A percentile compares a stretch with the other conserved stretches of the same genome.
Evolutionary conservation across 2,888 invertebrate species (phyloP).

Genomic region (Phengaris arion): DNA sequence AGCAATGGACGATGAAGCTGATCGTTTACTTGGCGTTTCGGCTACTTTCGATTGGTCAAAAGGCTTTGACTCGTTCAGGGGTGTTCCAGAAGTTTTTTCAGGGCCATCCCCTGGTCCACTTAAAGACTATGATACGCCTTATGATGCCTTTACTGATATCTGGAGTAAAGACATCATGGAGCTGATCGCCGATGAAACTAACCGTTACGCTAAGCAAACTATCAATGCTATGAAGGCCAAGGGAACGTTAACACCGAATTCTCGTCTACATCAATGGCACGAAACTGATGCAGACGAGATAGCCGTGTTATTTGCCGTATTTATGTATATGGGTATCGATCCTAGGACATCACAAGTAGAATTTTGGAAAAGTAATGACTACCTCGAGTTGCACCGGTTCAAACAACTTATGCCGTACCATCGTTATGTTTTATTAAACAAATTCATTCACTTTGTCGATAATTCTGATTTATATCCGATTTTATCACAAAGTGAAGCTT

Average conservation of each 20-base stretch:
- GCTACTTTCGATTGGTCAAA: neutral
- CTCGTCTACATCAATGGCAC: neutral
- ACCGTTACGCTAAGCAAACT: neutral
- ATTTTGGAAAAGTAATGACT: neutral
- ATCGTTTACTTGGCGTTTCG: neutral
- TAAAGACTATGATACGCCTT: no score
- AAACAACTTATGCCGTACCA: neutral
- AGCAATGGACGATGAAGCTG: neutral
- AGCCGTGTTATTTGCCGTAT: neutral
- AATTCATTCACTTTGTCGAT: constrained; percentile 9
- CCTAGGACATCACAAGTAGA: neutral
- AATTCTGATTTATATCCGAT: constrained; percentile 20
- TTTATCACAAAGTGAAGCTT: neutral
- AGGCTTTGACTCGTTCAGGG: neutral
- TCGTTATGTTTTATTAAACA: neutral
- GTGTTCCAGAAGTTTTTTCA: neutral
- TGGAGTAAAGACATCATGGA: neutral
- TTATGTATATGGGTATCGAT: neutral
- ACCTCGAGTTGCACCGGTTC: neutral
- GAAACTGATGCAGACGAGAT: neutral
- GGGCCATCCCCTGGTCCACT: no score
- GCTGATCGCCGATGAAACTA: neutral
- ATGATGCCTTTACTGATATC: neutral
- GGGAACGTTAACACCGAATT: neutral
- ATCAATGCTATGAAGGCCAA: neutral